Evolutionary conservation across 2,797 vertebrate species (phyloP).

Genomic region (Poecilia gillii): DNA sequence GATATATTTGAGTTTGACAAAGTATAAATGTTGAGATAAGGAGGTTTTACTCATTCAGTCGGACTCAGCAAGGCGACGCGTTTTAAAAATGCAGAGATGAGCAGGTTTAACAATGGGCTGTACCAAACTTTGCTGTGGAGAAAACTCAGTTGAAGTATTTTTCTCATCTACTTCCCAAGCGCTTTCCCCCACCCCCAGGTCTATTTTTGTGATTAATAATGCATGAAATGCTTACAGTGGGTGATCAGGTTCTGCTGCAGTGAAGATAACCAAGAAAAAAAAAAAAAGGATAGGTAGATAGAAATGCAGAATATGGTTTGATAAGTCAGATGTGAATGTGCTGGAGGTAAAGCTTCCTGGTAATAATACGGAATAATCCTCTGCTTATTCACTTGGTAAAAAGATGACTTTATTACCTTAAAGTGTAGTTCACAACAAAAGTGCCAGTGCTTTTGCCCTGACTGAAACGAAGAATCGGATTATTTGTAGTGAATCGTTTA

Average conservation of each 20-base stretch:
- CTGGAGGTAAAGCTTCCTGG: not conserved
- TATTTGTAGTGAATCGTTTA: no score
- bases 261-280: not conserved
- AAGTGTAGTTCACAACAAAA: not conserved
- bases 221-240: not conserved
- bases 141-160: not conserved
- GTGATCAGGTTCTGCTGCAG: not conserved
- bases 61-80: not conserved
- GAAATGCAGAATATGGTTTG: not conserved
- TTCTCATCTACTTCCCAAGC: not conserved
- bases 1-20: not conserved
- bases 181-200: not conserved
- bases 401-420: not conserved
- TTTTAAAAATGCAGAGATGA: not conserved
- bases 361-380: not conserved
- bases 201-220: not conserved
- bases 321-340: not conserved
- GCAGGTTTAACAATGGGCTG: not conserved
- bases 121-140: not conserved
- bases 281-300: not conserved
- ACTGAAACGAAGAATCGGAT: not conserved
- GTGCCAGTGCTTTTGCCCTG: not conserved
- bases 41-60: not conserved
- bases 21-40: not conserved
- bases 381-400: not conserved